Evolutionary conservation across 2,888 invertebrate genomes (phyloP), one percentile per base, ranked within the genome.

Genomic region (Caenorhabditis wallacei): DNA sequence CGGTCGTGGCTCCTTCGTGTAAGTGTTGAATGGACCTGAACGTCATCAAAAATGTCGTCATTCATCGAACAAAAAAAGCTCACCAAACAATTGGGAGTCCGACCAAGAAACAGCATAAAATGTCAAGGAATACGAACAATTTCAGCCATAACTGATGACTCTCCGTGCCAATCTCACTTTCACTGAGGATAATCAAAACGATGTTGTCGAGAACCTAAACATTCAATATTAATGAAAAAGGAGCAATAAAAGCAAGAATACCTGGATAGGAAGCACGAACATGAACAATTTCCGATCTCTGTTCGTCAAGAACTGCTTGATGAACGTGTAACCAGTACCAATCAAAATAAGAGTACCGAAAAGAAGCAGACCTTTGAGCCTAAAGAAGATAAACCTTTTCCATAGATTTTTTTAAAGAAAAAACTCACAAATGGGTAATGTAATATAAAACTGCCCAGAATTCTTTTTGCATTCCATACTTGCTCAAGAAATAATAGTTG

Each of bases 251-350:
- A 13, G 16, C 37, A 43, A n/a, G 37, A 13, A 37, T 90, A 96
- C 96, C 94, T 99, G 98, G 56, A 99, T 93, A 0, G 98, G 98
- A 92, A 99, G 96, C 51, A 98, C 96, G 87, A 98, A 95, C 95
- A 98, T 96, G 92, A 99, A 98, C 20, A 99, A 94, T 92, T 96
- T 96, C 93, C 98, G 97, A 92, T 99, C 98, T 85, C 96, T 95
- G 89, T 97, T 97, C 0, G 97, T 96, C 26, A 99, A 94, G 87
- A 99, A 96, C 92, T 98, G 97, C 92, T 98, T 98, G 89, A 99
- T 97, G 92, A 98, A 99, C 48, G 97, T 97, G 97, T 98, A 99
- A 0, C 99, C 99, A 7, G 98, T 97, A 59, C 98, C 98, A 87
- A 99, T 96, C 13, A 99, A 94, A 13, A 98, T 95, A 87, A 99